Conservation (phyloP, 2,113 vertebrate genomes). For the Marcusenius ussheri region DNA sequence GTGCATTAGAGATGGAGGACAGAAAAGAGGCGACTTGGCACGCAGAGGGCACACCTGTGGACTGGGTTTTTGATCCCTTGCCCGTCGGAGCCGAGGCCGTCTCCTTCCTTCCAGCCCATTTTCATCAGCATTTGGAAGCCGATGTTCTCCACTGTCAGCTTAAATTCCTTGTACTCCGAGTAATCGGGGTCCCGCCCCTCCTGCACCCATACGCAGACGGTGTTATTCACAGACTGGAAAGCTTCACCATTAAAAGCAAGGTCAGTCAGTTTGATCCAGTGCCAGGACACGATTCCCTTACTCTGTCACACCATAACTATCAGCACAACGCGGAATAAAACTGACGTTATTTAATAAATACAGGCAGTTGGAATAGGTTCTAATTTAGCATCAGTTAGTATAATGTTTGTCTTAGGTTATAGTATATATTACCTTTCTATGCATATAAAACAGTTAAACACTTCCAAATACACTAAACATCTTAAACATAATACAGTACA, state of each 20-base stretch:
- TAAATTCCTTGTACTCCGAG: slow-evolving; percentile 97
- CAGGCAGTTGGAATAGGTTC: not conserved
- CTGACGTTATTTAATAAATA: not conserved
- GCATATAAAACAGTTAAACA: not conserved
- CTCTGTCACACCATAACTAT: not conserved
- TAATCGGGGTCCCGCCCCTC: slow-evolving; percentile 94
- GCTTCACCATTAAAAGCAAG: not conserved
- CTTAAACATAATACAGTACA: not conserved
- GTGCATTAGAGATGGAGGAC: not conserved
- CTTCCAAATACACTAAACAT: not conserved
- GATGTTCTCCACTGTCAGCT: slow-evolving; percentile 93
- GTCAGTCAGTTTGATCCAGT: not conserved
- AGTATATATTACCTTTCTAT: not conserved
- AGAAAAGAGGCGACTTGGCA: not conserved
- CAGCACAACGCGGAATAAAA: not conserved
- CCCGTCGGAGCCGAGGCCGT: slow-evolving; percentile 82
- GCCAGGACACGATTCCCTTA: not conserved
- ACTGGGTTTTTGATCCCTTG: slow-evolving; percentile 92
- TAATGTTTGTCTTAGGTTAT: not conserved
- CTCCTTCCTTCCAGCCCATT: slow-evolving; percentile 98
- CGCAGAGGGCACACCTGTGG: slow-evolving; percentile 66
- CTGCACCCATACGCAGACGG: slow-evolving; percentile 49
- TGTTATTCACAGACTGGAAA: not conserved
- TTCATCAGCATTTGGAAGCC: slow-evolving; percentile 98
- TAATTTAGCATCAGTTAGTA: not conserved